These are phyloP conservation scores for Apotomis capreana DNA, from an alignment of 2,888 invertebrate genomes.

Conservation along the genomic window DNA sequence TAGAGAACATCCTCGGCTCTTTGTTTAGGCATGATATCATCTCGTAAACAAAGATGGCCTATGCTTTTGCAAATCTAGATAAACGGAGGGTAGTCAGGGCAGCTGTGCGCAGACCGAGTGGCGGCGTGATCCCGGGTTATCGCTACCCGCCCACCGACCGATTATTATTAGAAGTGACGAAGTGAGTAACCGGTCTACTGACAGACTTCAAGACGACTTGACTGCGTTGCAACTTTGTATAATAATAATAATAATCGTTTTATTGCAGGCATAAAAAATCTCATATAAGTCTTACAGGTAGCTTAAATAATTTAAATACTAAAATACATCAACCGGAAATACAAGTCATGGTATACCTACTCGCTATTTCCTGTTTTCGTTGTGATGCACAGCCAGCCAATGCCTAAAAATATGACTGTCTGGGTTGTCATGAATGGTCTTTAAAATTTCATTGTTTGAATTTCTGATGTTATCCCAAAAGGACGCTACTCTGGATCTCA, in stretches of 20 bases:
- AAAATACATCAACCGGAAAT: too few species aligned
- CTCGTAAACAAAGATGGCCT: conserved; percentile 37
- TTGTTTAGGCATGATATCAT: conserved; percentile 41
- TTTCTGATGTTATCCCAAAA: too few species aligned
- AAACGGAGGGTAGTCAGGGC: conserved; percentile 44
- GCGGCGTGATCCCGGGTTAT: conserved; percentile 73
- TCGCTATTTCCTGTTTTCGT: too few species aligned
- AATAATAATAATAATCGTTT: not conserved
- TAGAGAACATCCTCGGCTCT: conserved; percentile 29
- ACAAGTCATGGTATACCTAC: too few species aligned
- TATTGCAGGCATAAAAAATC: too few species aligned
- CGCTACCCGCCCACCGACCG: conserved; percentile 48
- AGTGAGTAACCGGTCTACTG: conserved; percentile 28
- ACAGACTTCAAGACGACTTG: conserved; percentile 35
- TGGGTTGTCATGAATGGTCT: too few species aligned
- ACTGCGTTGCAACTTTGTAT: conserved; percentile 2
- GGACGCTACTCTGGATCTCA: too few species aligned
- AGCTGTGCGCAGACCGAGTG: conserved; percentile 62
- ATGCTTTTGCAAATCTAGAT: conserved; percentile 40
- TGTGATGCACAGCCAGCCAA: too few species aligned
- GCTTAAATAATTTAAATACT: too few species aligned
- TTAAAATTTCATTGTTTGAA: too few species aligned
- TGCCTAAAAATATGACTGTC: too few species aligned
- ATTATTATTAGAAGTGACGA: conserved; percentile 39
- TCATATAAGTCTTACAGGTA: too few species aligned